These are phyloP conservation scores for Gerris lacustris DNA, from an alignment of 2,888 invertebrate species.

Conservation along the genomic window DNA sequence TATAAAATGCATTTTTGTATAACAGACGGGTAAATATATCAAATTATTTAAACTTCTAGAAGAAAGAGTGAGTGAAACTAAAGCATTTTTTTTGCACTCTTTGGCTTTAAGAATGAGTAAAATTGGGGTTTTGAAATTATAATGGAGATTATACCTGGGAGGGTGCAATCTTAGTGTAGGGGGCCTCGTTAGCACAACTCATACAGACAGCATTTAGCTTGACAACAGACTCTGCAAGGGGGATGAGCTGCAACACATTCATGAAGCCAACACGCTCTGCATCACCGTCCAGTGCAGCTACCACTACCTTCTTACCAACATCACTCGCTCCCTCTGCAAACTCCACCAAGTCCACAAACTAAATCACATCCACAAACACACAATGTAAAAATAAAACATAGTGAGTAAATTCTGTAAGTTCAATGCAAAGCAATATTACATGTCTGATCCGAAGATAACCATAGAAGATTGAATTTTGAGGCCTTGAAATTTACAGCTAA, in stretches of 20 bases:
- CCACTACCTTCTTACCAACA: conserved; percentile 44
- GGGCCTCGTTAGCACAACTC: conserved; percentile 41
- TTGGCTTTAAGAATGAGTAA: not conserved
- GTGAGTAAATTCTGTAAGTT: not conserved
- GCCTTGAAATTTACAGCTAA: too few relatives aligned
- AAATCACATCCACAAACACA: conserved; percentile 15
- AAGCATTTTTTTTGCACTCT: too few relatives aligned
- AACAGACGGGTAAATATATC: too few relatives aligned
- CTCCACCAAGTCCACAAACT: conserved; percentile 42
- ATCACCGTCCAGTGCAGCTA: conserved; percentile 47
- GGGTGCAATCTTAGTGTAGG: conserved; percentile 38
- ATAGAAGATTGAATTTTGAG: too few relatives aligned
- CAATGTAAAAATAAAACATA: conserved; percentile 15
- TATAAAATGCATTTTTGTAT: too few relatives aligned
- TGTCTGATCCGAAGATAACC: too few relatives aligned
- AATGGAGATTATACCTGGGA: not conserved
- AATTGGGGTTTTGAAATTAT: not conserved
- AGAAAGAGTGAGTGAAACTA: too few relatives aligned
- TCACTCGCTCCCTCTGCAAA: conserved; percentile 44
- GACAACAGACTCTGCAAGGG: conserved; percentile 42
- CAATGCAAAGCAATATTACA: too few relatives aligned
- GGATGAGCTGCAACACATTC: conserved; percentile 41
- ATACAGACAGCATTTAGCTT: conserved; percentile 45
- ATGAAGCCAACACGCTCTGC: conserved; percentile 40
- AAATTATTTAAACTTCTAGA: too few relatives aligned